phyloP scores from a whole-genome alignment of 2,888 invertebrate species.

The Diarsia brunnea region DNA sequence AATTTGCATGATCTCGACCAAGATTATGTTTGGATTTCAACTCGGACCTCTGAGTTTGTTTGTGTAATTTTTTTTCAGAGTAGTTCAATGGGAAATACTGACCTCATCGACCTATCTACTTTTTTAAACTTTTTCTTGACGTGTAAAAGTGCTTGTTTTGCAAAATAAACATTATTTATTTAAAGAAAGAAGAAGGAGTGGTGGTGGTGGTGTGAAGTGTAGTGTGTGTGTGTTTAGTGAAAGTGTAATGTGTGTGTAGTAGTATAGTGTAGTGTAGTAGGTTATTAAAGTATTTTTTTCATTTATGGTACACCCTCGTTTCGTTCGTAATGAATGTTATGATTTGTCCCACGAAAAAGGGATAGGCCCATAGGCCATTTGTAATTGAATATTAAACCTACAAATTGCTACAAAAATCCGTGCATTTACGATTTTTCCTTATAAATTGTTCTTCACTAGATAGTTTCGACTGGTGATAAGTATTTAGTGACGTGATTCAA shows the following conservation, averaged over 20 bases:
- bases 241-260: too few relatives aligned
- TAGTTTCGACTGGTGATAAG: constrained; percentile 25
- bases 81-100: too few relatives aligned
- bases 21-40: too few relatives aligned
- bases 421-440: background rate
- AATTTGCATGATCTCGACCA: too few relatives aligned
- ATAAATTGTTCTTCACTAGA: constrained; percentile 20
- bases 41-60: too few relatives aligned
- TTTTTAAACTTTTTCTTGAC: background rate
- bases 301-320: background rate
- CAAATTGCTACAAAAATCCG: background rate
- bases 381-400: background rate
- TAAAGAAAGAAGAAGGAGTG: too few relatives aligned
- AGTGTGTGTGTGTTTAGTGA: too few relatives aligned
- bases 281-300: too few relatives aligned
- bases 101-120: background rate
- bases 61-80: too few relatives aligned
- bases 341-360: background rate
- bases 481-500: constrained; percentile 15
- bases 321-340: background rate
- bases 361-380: background rate
- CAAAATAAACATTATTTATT: background rate
- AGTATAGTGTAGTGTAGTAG: too few relatives aligned
- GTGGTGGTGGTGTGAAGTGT: too few relatives aligned
- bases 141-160: background rate